Evolutionary conservation across 2,888 invertebrate genomes (phyloP).

Genomic region (Noctua pronuba): DNA sequence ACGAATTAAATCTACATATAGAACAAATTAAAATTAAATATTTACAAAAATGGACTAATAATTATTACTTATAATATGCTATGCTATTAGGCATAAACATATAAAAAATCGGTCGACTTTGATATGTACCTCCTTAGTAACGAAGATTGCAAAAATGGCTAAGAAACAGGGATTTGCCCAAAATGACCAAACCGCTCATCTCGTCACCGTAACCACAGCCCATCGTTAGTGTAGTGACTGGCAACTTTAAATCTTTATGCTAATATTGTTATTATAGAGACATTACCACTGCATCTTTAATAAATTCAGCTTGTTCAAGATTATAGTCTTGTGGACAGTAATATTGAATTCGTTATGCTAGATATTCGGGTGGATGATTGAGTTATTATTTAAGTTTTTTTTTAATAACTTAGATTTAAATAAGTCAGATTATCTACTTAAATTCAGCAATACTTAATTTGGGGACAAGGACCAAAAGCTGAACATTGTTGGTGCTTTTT

Average conservation of each 20-base stretch:
- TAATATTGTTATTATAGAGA: slow-evolving; percentile 62
- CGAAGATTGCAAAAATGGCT: not conserved
- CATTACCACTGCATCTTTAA: slow-evolving; percentile 46
- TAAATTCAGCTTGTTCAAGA: slow-evolving; percentile 27
- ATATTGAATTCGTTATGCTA: slow-evolving; percentile 3
- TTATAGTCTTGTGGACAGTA: slow-evolving; percentile 22
- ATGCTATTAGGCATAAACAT: not conserved
- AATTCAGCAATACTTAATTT: not conserved
- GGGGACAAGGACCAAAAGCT: not conserved
- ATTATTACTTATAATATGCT: not conserved
- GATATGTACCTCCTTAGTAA: not conserved
- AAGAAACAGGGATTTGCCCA: not conserved
- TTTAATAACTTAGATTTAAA: not conserved
- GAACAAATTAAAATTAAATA: too few species aligned
- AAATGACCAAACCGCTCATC: slow-evolving; percentile 38
- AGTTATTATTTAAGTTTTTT: slow-evolving; percentile 2
- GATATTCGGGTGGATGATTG: slow-evolving; percentile 3
- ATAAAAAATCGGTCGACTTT: too few species aligned
- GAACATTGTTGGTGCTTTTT: not conserved
- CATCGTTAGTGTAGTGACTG: slow-evolving; percentile 45
- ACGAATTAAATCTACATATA: too few species aligned
- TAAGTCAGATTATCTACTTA: not conserved
- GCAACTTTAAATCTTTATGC: slow-evolving; percentile 59
- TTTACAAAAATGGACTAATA: too few species aligned
- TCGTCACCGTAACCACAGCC: slow-evolving; percentile 15